phyloP scores from a whole-genome alignment of 2,888 invertebrate species.

The Idaea straminata region DNA sequence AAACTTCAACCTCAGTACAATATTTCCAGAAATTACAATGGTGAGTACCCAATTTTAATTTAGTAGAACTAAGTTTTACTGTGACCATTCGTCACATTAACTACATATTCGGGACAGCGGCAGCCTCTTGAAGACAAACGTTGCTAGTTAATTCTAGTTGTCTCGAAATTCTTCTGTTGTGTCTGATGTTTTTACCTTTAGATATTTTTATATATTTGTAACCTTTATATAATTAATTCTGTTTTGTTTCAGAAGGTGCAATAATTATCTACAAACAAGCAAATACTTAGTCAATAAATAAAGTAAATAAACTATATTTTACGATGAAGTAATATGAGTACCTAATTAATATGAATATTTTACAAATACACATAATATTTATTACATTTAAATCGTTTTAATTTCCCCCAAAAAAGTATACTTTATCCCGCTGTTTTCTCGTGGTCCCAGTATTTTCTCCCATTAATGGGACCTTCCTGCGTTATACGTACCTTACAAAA shows the following conservation, averaged over 20 bases:
- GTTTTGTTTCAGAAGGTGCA: conserved; percentile 72
- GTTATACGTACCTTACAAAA: background rate
- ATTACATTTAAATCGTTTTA: background rate
- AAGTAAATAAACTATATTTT: background rate
- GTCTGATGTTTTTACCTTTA: background rate
- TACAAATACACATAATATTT: background rate
- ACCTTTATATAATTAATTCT: background rate
- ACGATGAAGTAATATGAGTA: background rate
- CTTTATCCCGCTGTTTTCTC: too few species aligned
- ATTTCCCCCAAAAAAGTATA: background rate
- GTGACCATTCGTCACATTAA: background rate
- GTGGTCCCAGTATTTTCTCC: too few species aligned
- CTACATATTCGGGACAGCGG: background rate
- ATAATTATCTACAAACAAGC: conserved; percentile 33
- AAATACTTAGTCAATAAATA: background rate
- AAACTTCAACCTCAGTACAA: conserved; percentile 90
- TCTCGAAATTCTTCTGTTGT: background rate
- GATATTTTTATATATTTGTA: background rate
- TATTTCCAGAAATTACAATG: conserved; percentile 91
- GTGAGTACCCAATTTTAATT: conserved; percentile 44
- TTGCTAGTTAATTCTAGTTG: background rate
- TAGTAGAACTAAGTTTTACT: background rate
- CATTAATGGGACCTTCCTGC: too few species aligned
- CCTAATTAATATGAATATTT: background rate
- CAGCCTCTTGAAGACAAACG: background rate